phyloP scores from a whole-genome alignment of 2,113 vertebrate genomes.

The Chloropsis cyanopogon region DNA sequence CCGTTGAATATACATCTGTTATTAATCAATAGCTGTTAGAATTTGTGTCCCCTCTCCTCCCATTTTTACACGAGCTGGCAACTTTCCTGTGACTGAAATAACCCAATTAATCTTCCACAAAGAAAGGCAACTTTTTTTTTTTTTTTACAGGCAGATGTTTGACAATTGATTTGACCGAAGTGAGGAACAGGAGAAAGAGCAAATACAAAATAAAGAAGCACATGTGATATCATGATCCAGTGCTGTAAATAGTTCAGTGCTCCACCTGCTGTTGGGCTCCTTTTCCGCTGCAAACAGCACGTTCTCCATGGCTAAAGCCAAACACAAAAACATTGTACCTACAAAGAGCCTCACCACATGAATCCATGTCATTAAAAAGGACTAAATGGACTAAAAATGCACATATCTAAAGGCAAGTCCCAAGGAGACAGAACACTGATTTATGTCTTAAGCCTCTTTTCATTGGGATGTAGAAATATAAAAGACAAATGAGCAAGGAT shows the following conservation, averaged over 20 bases:
- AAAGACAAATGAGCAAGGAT: neutral
- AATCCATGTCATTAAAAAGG: neutral
- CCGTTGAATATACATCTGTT: neutral
- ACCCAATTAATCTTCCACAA: slow-evolving; percentile 31
- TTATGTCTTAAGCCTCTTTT: slow-evolving; percentile 26
- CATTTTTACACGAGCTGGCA: neutral
- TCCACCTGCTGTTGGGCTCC: slow-evolving; percentile 48
- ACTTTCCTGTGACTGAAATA: slow-evolving; percentile 20
- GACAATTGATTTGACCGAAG: neutral
- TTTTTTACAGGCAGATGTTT: neutral
- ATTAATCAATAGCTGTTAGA: slow-evolving; percentile 44
- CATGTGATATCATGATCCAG: neutral
- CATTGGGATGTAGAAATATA: neutral
- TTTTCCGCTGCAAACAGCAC: neutral
- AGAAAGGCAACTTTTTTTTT: neutral
- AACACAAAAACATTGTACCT: neutral
- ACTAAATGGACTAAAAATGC: neutral
- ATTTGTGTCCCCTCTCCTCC: slow-evolving; percentile 10
- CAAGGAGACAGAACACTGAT: neutral
- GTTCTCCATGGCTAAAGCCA: neutral
- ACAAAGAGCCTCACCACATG: neutral
- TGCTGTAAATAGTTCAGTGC: neutral
- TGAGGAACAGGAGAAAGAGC: neutral
- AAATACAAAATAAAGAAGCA: neutral
- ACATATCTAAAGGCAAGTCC: neutral